A percentile compares a stretch with the other conserved stretches of the same genome.
Evolutionary conservation across 30 jellyfish, hydroid and myxozoan species (phyloP).

Genomic region (Hydra vulgaris): DNA sequence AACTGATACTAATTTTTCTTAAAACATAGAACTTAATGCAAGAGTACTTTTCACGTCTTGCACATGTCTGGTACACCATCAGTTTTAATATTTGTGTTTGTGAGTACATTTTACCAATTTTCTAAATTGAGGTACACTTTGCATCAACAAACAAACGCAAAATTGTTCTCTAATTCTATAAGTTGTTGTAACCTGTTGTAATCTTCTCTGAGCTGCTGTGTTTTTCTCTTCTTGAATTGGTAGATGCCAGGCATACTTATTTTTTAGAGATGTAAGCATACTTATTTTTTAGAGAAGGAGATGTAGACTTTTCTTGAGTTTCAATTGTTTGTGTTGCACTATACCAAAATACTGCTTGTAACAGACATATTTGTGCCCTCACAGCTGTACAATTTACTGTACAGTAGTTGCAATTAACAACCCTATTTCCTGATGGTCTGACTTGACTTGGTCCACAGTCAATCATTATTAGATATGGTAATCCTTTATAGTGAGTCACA

Average conservation of each 20-base stretch:
- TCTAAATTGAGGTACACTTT: too few relatives aligned
- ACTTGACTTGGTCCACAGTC: neutral
- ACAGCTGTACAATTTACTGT: neutral
- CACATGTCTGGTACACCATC: too few relatives aligned
- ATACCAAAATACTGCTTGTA: neutral
- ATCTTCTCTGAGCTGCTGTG: too few relatives aligned
- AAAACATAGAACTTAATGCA: too few relatives aligned
- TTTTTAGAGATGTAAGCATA: too few relatives aligned
- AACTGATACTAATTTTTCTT: too few relatives aligned
- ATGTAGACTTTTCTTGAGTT: neutral
- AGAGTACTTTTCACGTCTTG: too few relatives aligned
- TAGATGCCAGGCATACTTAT: neutral
- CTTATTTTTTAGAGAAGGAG: neutral
- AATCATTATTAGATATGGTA: neutral
- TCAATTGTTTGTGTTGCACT: neutral
- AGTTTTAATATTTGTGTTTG: neutral
- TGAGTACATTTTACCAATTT: neutral
- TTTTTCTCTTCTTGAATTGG: neutral
- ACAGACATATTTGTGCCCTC: neutral
- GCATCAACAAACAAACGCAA: too few relatives aligned
- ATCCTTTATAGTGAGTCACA: neutral
- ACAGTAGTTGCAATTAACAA: neutral
- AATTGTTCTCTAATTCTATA: too few relatives aligned
- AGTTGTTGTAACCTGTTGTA: too few relatives aligned
- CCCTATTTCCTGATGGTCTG: neutral